Percentiles rank a stretch among this genome's conserved stretches.
Evolutionary conservation across 23 tunicate species (phyloP).

Genomic region (Diplosoma virens): DNA sequence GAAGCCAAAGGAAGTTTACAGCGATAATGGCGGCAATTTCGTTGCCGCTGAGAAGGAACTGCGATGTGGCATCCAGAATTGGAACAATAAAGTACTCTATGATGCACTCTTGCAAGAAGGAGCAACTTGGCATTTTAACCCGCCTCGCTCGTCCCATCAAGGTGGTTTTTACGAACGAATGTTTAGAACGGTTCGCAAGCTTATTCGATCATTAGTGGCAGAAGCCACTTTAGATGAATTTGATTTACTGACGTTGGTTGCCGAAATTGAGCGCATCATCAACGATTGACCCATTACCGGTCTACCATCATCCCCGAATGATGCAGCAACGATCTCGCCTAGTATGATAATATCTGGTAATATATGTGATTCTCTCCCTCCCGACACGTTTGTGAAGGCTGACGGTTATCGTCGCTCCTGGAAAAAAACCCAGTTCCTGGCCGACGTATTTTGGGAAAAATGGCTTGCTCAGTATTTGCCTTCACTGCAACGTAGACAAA

Average conservation of each 20-base stretch:
- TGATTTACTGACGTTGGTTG: neutral
- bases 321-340: neutral
- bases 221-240: neutral
- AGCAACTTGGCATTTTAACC: constrained; percentile 4
- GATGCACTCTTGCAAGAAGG: no score
- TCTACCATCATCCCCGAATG: constrained; percentile 1
- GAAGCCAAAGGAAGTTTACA: neutral
- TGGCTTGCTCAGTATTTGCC: constrained; percentile 18
- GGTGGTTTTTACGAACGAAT: neutral
- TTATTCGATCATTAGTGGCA: neutral
- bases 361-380: neutral
- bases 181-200: neutral
- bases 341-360: neutral
- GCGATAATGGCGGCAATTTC: neutral
- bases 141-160: constrained; percentile 4
- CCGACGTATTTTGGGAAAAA: constrained; percentile 11
- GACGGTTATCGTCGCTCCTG: constrained; percentile 9
- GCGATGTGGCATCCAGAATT: no score
- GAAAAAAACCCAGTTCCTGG: neutral
- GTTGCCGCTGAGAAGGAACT: neutral
- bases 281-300: constrained; percentile 20
- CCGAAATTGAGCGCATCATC: constrained; percentile 14
- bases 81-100: no score
- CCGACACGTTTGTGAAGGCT: constrained; percentile 11
- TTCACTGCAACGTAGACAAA: constrained; percentile 1